These are phyloP conservation scores for Myotis yumanensis DNA, from an alignment of 2,113 vertebrate species.

Conservation along the genomic window DNA sequence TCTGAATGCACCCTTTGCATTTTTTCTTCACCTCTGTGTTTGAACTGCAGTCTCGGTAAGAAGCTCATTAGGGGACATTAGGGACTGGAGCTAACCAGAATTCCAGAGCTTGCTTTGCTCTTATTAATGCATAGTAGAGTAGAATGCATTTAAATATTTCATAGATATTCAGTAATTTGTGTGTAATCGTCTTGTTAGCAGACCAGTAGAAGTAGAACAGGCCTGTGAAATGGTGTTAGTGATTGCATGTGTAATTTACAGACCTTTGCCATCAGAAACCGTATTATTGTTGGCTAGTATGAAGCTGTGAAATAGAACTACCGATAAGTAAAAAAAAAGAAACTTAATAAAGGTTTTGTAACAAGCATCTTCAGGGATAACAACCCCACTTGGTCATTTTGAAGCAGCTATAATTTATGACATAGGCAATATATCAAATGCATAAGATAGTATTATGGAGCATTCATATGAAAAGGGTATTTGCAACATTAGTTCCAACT, in stretches of 20 bases:
- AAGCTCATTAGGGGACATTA: conserved; percentile 95
- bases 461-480: conserved; percentile 99
- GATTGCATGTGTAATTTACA: conserved; percentile 90
- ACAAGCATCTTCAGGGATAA: conserved; percentile 95
- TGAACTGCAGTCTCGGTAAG: conserved; percentile 93
- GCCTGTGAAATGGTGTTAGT: conserved; percentile 91
- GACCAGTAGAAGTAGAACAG: conserved; percentile 91
- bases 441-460: conserved; percentile 98
- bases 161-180: conserved; percentile 96
- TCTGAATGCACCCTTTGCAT: conserved; percentile 91
- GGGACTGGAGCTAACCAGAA: conserved; percentile 92
- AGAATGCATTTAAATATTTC: conserved; percentile 98
- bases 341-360: conserved; percentile 93
- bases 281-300: conserved; percentile 85
- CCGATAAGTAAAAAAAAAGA: conserved; percentile 89
- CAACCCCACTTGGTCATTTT: conserved; percentile 92
- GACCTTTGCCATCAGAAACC: conserved; percentile 88
- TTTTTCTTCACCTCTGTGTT: conserved; percentile 93
- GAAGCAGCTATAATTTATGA: conserved; percentile 99
- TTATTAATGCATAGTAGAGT: conserved; percentile 99
- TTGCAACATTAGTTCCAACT: conserved; percentile 99
- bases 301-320: conserved; percentile 89
- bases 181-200: conserved; percentile 97
- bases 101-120: conserved; percentile 92
- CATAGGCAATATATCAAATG: conserved; percentile 99